These are phyloP conservation scores for Arenicola marina DNA, from an alignment of 2,888 invertebrate genomes.

Conservation along the genomic window DNA sequence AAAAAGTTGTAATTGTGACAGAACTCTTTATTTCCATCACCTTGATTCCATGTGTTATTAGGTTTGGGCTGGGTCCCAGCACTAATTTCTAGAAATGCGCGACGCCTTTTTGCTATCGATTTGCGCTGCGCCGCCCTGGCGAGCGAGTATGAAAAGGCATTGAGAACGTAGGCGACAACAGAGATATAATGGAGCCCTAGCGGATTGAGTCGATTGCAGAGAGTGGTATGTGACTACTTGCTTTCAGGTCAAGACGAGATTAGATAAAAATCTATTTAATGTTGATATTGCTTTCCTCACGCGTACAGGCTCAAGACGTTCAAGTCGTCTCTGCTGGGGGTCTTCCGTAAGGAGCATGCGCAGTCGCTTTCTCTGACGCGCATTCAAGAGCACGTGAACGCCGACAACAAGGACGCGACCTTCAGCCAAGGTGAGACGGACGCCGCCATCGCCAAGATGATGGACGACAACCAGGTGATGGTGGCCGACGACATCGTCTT, in stretches of 20 bases:
- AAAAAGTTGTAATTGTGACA: too few relatives aligned
- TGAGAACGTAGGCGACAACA: too few relatives aligned
- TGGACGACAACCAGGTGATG: constrained; percentile 90
- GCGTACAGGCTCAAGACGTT: constrained; percentile 69
- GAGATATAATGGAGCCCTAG: too few relatives aligned
- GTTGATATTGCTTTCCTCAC: background rate
- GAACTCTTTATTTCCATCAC: too few relatives aligned
- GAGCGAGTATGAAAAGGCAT: too few relatives aligned
- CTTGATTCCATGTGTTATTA: too few relatives aligned
- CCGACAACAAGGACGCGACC: constrained; percentile 59
- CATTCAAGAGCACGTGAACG: constrained; percentile 72
- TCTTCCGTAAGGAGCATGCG: constrained; percentile 77
- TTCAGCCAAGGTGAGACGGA: constrained; percentile 71
- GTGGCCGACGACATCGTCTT: constrained; percentile 63
- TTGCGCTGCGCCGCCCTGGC: too few relatives aligned
- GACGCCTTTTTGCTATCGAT: too few relatives aligned
- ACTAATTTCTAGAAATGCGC: too few relatives aligned
- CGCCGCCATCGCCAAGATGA: constrained; percentile 82
- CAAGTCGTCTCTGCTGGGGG: constrained; percentile 73
- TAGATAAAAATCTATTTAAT: background rate
- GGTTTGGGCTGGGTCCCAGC: too few relatives aligned
- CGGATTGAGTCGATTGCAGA: too few relatives aligned
- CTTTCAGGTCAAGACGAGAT: background rate
- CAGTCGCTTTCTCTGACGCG: constrained; percentile 74
- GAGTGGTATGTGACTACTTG: too few relatives aligned